Evolutionary conservation across 1,140 invertebrate species (phyloP), one percentile per base, ranked within the genome.

Genomic region (Drosophila pallidifrons): DNA sequence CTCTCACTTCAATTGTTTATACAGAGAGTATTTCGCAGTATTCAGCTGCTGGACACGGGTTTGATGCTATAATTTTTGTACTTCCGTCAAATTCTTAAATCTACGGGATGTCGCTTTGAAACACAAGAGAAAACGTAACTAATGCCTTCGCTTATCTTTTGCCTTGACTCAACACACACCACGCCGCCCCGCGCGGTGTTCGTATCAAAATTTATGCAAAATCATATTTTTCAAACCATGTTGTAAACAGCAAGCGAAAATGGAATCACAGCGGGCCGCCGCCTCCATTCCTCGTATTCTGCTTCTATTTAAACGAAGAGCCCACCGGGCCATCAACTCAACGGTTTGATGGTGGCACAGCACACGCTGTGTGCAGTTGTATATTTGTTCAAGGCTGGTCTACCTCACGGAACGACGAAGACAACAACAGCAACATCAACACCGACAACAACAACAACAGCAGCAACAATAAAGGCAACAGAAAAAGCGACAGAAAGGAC

Each of bases 241-340:
- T 69, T 61, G 64, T 43, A 67, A 43, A 64, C 71, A 59, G 67
- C 55, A 66, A 71, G 60, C 60, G 20, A 25, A 83, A 87, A 88
- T 83, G 85, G 86, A 89, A 89, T 89, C 86, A 81, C 85, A 81
- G 85, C 86, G 75, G 87, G 75, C 65, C 59, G 80, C 38, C 61
- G 80, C 38, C 61, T 65, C 51, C 46, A 38, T 65, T 38, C 54
- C 54, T 20, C 54, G 32, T 64, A 81, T 66, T 72, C 67, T 87
- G 83, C 61, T 74, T 74, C 69, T 82, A 79, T 87, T 86, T 86
- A 71, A 75, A 58, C 73, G 59, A 71, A 38, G 64, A 57, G 63
- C 70, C 47, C 70, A 68, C 16, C 47, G 55, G 55, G 55, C 64
- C 64, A 35, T 54, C 70, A 67, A 67, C 64, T 73, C 64, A 64